phyloP scores from a whole-genome alignment of 2,888 invertebrate genomes.

The Hypena proboscidalis region DNA sequence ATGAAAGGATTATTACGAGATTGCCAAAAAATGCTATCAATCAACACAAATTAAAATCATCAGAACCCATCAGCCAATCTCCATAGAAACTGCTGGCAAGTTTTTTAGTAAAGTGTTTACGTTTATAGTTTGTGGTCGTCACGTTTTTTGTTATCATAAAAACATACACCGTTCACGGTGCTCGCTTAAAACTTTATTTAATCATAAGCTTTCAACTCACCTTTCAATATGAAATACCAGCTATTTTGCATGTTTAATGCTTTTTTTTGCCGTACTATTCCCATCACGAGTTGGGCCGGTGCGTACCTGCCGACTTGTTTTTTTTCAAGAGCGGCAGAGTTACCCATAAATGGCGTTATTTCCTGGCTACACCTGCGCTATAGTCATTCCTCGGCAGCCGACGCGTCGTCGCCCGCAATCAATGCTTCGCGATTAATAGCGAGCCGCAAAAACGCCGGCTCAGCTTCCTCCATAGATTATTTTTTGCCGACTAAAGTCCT shows the following conservation, averaged over 20 bases:
- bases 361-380: constrained; percentile 51
- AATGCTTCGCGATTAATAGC: constrained; percentile 41
- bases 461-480: constrained; percentile 38
- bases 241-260: constrained; percentile 62
- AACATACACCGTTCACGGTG: constrained; percentile 61
- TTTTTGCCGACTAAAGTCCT: constrained; percentile 41
- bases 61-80: constrained; percentile 46
- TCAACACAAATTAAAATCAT: constrained; percentile 45
- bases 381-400: constrained; percentile 41
- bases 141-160: constrained; percentile 63
- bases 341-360: constrained; percentile 51
- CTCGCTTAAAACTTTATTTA: constrained; percentile 64
- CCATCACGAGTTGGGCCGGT: constrained; percentile 40
- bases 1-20: constrained; percentile 23
- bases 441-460: constrained; percentile 40
- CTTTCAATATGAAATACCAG: constrained; percentile 67
- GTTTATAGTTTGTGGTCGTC: constrained; percentile 48
- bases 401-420: constrained; percentile 42
- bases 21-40: constrained; percentile 28
- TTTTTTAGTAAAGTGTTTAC: constrained; percentile 55
- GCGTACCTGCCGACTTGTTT: constrained; percentile 20
- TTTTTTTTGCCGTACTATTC: constrained; percentile 54
- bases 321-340: constrained; percentile 48
- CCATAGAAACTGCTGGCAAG: constrained; percentile 40
- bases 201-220: constrained; percentile 73